A percentile compares a stretch with the other conserved stretches of the same genome.
Conservation (phyloP, 2,113 vertebrate species). For the Pachyramphus minor region DNA sequence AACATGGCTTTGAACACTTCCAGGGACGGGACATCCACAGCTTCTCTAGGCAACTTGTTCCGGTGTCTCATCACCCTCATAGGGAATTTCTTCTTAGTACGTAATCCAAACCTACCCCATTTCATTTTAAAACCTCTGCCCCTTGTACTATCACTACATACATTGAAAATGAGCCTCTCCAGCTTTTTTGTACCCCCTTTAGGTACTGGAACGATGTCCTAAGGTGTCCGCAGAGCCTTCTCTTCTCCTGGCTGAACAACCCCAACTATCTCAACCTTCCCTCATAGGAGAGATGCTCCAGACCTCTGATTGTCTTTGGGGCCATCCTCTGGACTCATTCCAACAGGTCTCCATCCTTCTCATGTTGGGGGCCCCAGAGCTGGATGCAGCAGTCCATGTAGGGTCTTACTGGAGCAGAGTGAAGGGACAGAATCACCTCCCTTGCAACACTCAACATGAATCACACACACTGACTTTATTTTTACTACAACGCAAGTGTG, state of each 20-base stretch:
- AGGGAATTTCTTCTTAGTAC: background rate
- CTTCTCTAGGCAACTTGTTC: background rate
- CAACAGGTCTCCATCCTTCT: background rate
- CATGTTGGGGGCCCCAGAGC: too few relatives aligned
- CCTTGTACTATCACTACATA: background rate
- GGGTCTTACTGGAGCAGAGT: background rate
- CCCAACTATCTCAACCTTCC: background rate
- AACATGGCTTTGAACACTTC: background rate
- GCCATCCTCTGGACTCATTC: background rate
- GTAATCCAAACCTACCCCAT: background rate
- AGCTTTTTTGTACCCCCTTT: background rate
- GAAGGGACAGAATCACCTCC: background rate
- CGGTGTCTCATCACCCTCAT: fast-evolving
- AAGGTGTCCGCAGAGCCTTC: background rate
- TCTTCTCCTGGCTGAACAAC: background rate
- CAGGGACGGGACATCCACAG: too few relatives aligned
- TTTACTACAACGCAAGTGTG: background rate
- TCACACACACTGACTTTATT: background rate
- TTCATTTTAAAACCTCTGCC: background rate
- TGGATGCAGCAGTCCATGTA: background rate
- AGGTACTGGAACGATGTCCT: background rate
- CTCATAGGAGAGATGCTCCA: background rate
- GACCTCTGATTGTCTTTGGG: too few relatives aligned
- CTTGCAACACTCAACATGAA: background rate
- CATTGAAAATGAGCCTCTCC: background rate